Base-by-base conservation (phyloP, 1,140 invertebrate genomes). In the Drosophila arawakana region DNA sequence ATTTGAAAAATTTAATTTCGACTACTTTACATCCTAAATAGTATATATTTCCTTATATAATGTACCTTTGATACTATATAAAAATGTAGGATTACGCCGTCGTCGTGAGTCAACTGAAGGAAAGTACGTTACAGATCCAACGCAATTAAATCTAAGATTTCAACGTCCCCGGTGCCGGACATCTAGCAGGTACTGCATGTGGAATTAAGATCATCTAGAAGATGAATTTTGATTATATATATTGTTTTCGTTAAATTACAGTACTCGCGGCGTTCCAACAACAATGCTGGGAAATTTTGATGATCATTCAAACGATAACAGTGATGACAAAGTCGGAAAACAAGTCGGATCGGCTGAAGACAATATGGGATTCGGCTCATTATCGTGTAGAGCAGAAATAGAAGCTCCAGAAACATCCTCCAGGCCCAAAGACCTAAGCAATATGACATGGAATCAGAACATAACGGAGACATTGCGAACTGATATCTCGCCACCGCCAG, bases 41-140 rank as follows among this genome's bases (percentile, higher is more conserved):
- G 25, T 30, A 30, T 30, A 30, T 30, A 30, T 0, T 30, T 58
- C 93, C 93, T 73, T 93, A 92, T 71, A 88, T 91, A 59, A 52
- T 47, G 39, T 18, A 10, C 2, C 25, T 49, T 41, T 11, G 11
- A 41, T 7, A n/a, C n/a, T 13, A 15, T n/a, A n/a, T 46, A 7
- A 13, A 92, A 90, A 66, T 47, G 93, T 35, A 91, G 89, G 84
- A n/a, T 72, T 94, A 35, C 92, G 96, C n/a, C 93, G 96, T 7
- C 93, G 96, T n/a, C 93, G 96, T 11, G 94, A 95, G 68, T 78
- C 84, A 8, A 93, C 93, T 50, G 96, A 96, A 37, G 84, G 72
- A 67, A 96, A 97, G 89, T 96, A 96, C 91, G 95, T 96, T 0
- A 94, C 95, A 4, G 96, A 97, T 92, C 94, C 95, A 44, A 94